phyloP scores from a whole-genome alignment of 2,113 vertebrate species.

The Nesospiza acunhae region DNA sequence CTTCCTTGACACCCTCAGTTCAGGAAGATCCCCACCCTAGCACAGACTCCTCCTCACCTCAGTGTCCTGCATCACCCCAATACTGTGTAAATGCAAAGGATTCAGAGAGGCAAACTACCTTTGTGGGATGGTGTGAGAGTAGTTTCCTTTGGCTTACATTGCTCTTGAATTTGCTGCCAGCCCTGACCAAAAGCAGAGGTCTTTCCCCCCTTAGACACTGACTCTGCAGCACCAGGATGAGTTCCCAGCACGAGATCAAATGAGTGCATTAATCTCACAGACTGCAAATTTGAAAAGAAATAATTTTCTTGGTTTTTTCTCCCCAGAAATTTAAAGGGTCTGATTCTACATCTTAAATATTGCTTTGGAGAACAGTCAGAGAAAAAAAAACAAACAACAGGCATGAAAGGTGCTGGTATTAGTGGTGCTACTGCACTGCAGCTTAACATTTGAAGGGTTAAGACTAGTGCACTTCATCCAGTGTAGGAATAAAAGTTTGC shows the following conservation, averaged over 20 bases:
- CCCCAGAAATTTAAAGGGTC: not conserved
- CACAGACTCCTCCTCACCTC: not conserved
- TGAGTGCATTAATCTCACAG: not conserved
- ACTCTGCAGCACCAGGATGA: not conserved
- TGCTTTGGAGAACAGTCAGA: not conserved
- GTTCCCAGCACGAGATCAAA: not conserved
- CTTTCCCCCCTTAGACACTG: not conserved
- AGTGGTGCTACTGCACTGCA: not conserved
- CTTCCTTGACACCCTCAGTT: not conserved
- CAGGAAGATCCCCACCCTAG: not conserved
- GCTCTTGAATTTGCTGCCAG: not conserved
- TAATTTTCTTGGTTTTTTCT: accelerated
- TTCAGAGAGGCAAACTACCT: not conserved
- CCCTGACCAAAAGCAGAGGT: not conserved
- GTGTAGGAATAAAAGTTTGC: not conserved
- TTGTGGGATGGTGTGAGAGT: not conserved
- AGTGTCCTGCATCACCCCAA: not conserved
- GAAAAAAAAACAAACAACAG: not conserved
- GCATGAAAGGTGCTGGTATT: not conserved
- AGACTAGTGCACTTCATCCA: not conserved
- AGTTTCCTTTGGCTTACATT: not conserved
- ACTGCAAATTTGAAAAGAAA: not conserved
- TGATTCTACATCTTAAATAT: not conserved
- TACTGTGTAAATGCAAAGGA: not conserved
- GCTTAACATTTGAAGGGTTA: not conserved